Percentiles rank a stretch among this genome's conserved stretches.
These are phyloP conservation scores for Thymallus thymallus DNA, from an alignment of 2,113 vertebrate species.

Conservation along the genomic window DNA sequence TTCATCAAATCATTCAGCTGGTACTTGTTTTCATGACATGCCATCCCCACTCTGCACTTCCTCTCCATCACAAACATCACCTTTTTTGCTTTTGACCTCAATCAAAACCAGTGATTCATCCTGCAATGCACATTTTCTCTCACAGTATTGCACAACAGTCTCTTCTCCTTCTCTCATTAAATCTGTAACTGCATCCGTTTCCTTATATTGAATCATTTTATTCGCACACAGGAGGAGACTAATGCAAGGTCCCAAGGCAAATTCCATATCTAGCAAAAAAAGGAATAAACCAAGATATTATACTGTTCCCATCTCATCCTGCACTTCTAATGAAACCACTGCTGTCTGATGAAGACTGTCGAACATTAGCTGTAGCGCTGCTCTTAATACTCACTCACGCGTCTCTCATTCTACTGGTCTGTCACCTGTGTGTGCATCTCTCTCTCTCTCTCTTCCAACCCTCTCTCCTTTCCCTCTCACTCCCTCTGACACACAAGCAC, in stretches of 20 bases:
- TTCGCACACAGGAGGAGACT: background rate
- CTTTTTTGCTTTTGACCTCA: constrained; percentile 26
- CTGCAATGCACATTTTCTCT: constrained; percentile 34
- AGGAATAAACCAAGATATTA: constrained; percentile 4
- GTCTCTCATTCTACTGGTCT: constrained; percentile 43
- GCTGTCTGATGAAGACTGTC: background rate
- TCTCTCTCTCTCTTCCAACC: too few species aligned
- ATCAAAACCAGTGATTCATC: constrained; percentile 46
- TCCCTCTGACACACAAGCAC: constrained; percentile 51
- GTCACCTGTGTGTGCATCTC: constrained; percentile 57
- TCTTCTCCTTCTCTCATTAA: constrained; percentile 46
- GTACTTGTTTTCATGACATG: constrained; percentile 47
- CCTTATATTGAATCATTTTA: constrained; percentile 16
- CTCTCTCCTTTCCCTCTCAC: constrained; percentile 40
- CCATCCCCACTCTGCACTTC: constrained; percentile 48
- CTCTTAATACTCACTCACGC: background rate
- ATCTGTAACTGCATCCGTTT: constrained; percentile 6
- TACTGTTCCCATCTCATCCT: background rate
- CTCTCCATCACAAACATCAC: constrained; percentile 28
- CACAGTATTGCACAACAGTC: constrained; percentile 40
- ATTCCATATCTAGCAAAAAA: background rate
- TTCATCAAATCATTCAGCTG: constrained; percentile 51
- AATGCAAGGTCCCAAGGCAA: background rate
- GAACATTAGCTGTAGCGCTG: background rate
- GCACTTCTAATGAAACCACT: background rate